Conservation (phyloP, 1,140 invertebrate genomes). For the Zaprionus lachaisei region DNA sequence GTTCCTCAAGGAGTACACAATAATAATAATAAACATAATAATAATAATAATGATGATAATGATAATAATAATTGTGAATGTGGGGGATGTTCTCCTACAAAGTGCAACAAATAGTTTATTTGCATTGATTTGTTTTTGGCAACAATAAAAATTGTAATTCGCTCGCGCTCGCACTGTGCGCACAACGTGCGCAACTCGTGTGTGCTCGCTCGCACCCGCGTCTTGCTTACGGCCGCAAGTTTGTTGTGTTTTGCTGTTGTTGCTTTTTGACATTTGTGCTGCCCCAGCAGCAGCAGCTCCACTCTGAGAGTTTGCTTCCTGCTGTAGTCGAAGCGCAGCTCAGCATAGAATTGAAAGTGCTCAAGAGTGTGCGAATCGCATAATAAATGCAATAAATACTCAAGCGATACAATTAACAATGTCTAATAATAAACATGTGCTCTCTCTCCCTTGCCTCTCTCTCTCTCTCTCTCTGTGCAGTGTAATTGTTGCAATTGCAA, state of each 20-base stretch:
- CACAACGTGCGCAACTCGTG: conserved; percentile 48
- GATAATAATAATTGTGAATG: conserved; percentile 8
- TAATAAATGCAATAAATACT: background rate
- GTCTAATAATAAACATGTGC: conserved; percentile 21
- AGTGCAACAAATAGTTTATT: conserved; percentile 62
- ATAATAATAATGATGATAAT: conserved; percentile 9
- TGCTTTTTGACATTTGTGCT: conserved; percentile 56
- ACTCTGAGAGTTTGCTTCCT: conserved; percentile 24
- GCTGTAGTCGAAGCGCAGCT: conserved; percentile 6
- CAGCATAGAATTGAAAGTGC: background rate
- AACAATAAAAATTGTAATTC: conserved; percentile 53
- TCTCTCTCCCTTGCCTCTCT: conserved; percentile 1
- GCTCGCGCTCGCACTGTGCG: conserved; percentile 38
- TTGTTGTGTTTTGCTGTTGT: conserved; percentile 78
- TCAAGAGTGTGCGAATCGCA: background rate
- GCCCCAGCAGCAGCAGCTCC: conserved; percentile 23
- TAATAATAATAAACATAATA: background rate
- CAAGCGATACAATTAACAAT: background rate
- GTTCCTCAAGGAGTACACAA: background rate
- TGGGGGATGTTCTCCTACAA: background rate
- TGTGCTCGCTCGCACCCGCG: conserved; percentile 68
- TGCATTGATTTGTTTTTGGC: conserved; percentile 57
- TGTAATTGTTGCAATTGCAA: conserved; percentile 43
- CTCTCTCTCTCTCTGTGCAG: conserved; percentile 20
- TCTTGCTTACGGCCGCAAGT: conserved; percentile 42